Base-by-base conservation (phyloP, 1,140 invertebrate genomes). In the Trypoxylus dichotomus region DNA sequence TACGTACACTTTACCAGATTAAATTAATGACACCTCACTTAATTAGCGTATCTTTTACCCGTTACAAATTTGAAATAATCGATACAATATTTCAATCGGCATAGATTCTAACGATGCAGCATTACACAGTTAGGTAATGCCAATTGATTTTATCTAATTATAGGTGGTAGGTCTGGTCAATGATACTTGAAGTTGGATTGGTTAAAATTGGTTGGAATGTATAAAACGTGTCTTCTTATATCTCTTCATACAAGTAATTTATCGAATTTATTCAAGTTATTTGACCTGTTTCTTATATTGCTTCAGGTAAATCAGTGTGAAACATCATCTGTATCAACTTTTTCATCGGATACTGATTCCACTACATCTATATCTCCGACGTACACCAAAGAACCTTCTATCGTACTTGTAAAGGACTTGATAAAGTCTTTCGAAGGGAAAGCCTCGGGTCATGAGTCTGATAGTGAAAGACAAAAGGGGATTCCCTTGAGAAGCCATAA, bases 141-240 rank as follows among this genome's bases (percentile, higher is more conserved):
- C 43, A 63, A 63, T 63, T 63, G 60, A 63, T 63, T 63, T 63
- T 63, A 63, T 63, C 60, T 63, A 63, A 63, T 63, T 63, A 63
- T 63, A 63, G 60, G 19, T 63, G 24, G 43, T 13, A n/a, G 11
- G 43, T 13, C 13, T 19, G 60, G 60, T 63, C 60, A 63, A 19
- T 19, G 60, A 19, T 24, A 24, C 25, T 63, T 63, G 19, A 63
- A 6, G 10, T 63, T 8, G 32, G 1, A 37, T 37, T 5, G 32
- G 32, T 37, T 37, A 5, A 37, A 37, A 1, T 37, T 5, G 1
- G 10, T 8, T 37, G 10, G 32, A 37, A 47, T 15, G n/a, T 47
- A n/a, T n/a, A n/a, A 13, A n/a, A 47, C 43, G 3, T 47, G n/a
- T 15, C 13, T 47, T 13, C 10, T 47, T 47, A 47, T n/a, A 63